Conservation (phyloP, 2,888 invertebrate genomes). For the Synergus japonicus region DNA sequence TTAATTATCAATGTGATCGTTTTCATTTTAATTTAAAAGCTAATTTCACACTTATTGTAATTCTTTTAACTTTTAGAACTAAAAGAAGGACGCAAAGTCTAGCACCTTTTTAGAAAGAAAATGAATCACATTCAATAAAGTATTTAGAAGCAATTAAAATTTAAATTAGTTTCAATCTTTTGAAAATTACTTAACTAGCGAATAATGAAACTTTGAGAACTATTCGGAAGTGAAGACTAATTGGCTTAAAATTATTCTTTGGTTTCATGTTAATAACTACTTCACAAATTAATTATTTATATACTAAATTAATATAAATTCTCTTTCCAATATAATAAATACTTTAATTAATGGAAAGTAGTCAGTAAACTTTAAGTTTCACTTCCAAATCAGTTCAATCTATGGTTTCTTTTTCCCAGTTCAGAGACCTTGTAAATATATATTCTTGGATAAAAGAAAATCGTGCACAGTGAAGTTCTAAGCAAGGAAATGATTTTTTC, state of each 20-base stretch:
- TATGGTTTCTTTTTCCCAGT: neutral
- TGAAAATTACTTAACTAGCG: neutral
- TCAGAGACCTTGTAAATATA: neutral
- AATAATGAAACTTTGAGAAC: neutral
- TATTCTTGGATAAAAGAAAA: neutral
- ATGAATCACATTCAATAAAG: too few species aligned
- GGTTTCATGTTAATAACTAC: neutral
- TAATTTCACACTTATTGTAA: neutral
- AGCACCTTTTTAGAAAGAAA: too few species aligned
- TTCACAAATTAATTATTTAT: neutral
- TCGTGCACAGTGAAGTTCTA: constrained; percentile 12
- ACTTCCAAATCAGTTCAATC: neutral
- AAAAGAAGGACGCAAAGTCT: too few species aligned
- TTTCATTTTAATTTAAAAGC: neutral
- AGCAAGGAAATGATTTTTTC: neutral
- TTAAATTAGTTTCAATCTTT: neutral
- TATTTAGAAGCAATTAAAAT: neutral
- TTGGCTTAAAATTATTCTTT: neutral
- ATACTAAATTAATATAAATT: neutral
- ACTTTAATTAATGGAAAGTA: neutral
- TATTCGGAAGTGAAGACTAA: neutral
- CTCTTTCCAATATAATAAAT: neutral
- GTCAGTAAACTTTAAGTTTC: neutral
- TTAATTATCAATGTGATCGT: neutral
- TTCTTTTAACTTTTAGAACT: too few species aligned